Base-by-base conservation (phyloP, 2,888 invertebrate genomes). In the Scaptomyza cyrtandrae region DNA sequence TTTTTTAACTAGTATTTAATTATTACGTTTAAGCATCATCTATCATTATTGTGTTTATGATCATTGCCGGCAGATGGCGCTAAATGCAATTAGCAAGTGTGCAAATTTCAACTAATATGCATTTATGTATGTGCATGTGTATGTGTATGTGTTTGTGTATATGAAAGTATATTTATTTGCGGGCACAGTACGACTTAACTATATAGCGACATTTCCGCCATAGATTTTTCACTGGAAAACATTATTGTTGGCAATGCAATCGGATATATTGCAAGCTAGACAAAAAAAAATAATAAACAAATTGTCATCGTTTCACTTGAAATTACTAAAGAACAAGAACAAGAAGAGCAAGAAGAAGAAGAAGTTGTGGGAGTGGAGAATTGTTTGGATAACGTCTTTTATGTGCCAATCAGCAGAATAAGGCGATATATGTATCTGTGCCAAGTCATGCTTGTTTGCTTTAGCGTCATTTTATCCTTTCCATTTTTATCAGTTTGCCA, bases 361-460 rank as follows among this genome's bases (percentile, higher is more conserved):
- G 1, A 24, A 7, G 6, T 3, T 11, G 11, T 3, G 14, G 16
- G 7, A 5, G 24, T 31, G 35, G 6, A 19, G 4, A 6, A n/a
- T 6, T 9, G 5, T 16, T 9, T 2, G 9, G 9, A 11, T 10
- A 29, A 31, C 3, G 9, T 33, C 13, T 31, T 10, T 41, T 29
- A 7, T 64, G 24, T 52, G 33, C 7, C 13, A 19, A 37, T 45
- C 45, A 58, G 11, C 39, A 27, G 43, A 58, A 9, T 35, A 19
- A 24, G 24, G 3, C 24, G 24, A 24, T 24, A 24, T 24, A 24
- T 24, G 19, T 19, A 19, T 43, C 37, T 37, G 6, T 46, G 58
- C 44, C 46, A 39, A 48, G 44, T 73, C 63, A 68, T 61, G 33
- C 10, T 33, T 27, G n/a, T n/a, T n/a, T n/a, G n/a, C n/a, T n/a